These are phyloP conservation scores for Embidobia sp. DNA, from an alignment of 2,888 invertebrate genomes.

Conservation along the genomic window DNA sequence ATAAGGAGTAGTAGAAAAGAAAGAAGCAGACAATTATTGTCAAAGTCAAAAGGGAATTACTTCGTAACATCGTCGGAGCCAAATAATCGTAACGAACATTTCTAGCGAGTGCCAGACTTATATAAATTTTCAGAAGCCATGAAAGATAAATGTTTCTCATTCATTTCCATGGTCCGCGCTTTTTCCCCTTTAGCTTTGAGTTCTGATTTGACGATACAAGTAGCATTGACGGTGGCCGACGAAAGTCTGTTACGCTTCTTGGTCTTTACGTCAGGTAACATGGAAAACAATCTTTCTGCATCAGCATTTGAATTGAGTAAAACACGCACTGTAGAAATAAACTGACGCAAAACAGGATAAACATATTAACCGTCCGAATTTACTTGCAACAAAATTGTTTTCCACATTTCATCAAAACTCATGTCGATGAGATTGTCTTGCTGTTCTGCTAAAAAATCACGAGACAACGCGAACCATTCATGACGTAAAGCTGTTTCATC, in stretches of 20 bases:
- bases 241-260: slow-evolving; percentile 9
- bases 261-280: slow-evolving; percentile 1
- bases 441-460: neutral
- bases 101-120: neutral
- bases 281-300: slow-evolving; percentile 19
- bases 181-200: neutral
- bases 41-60: too few relatives aligned
- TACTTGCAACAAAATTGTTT: neutral
- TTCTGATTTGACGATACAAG: slow-evolving; percentile 2
- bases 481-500: neutral
- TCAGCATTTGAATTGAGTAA: slow-evolving; percentile 15
- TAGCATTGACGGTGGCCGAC: neutral
- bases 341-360: neutral
- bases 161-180: neutral
- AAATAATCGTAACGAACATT: neutral
- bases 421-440: neutral
- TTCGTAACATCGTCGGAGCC: too few relatives aligned
- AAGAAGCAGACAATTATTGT: too few relatives aligned
- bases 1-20: too few relatives aligned
- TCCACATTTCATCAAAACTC: slow-evolving; percentile 17
- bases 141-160: neutral
- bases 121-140: slow-evolving; percentile 1
- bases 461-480: slow-evolving; percentile 21
- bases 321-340: neutral
- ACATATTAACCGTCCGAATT: neutral